Evolutionary conservation across 92 coral and sea anemone genomes (phyloP), one percentile per base, ranked within the genome.

Genomic region (Isaurus tuberculatus): DNA sequence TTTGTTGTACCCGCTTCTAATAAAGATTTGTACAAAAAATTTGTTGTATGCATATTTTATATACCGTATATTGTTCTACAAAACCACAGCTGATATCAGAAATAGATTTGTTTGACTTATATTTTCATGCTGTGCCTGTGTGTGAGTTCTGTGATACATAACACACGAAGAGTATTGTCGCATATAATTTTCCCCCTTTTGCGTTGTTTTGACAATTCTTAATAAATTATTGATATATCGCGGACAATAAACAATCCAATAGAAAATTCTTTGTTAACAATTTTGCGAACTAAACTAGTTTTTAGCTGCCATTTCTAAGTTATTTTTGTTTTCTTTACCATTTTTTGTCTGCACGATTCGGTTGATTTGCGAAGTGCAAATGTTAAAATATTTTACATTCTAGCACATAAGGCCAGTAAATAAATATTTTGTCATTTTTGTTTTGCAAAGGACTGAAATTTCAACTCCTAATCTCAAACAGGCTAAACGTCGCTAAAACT

Each of bases 121-220:
- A 27, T 63, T 63, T 26, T 17, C 20, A 22, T 63, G 17, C 1
- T 19, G 29, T 23, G 11, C 2, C 53, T 9, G 16, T 11, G 53
- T 19, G 16, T 11, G 53, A 46, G 53, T 46, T 46, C 16, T 55
- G 7, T 40, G 46, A 9, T 55, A 19, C 23, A 22, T 13, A 48
- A 13, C 55, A 51, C 2, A 51, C 58, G n/a, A 26, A 19, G 26
- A 55, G 63, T 26, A 55, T 55, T 22, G 23, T 16, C 31, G 55
- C 57, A 14, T 43, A 9, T 20, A 72, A 8, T 26, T 60, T 36
- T 22, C 13, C 10, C 46, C 31, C 40, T 58, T 25, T 33, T 29
- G 28, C 49, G 14, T 77, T 60, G 70, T 77, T 77, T 58, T 55
- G 82, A 58, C 70, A 77, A 28, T 30, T 77, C 11, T 16, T 58